phyloP scores from a whole-genome alignment of 2,888 invertebrate genomes.

The Apamea epomidion region DNA sequence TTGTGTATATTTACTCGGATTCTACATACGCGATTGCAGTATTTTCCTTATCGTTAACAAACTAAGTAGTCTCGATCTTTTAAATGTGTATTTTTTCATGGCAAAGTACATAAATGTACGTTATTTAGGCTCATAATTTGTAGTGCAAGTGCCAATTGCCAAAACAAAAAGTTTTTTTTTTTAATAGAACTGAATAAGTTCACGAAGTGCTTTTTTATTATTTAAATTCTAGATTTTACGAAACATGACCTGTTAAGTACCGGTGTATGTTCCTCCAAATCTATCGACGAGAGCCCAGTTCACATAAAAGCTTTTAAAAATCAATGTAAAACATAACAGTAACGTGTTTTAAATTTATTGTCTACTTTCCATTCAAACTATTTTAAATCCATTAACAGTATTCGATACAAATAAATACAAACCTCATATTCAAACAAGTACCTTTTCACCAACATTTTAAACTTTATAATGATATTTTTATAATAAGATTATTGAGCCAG shows the following conservation, averaged over 20 bases:
- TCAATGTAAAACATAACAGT: neutral
- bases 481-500: constrained; percentile 59
- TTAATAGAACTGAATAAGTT: too few relatives aligned
- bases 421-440: constrained; percentile 40
- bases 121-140: too few relatives aligned
- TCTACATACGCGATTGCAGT: neutral
- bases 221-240: neutral
- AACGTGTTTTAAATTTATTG: constrained; percentile 44
- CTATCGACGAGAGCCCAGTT: neutral
- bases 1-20: constrained; percentile 21
- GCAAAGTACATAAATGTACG: neutral
- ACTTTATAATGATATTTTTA: constrained; percentile 37
- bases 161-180: neutral
- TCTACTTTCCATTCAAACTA: constrained; percentile 46
- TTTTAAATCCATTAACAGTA: constrained; percentile 47
- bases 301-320: constrained; percentile 20
- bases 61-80: neutral
- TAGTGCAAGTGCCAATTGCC: neutral
- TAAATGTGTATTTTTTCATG: neutral
- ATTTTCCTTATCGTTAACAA: neutral
- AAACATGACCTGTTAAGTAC: neutral
- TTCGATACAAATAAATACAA: constrained; percentile 46
- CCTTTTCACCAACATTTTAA: constrained; percentile 34
- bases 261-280: neutral
- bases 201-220: neutral